Evolutionary conservation across 2,797 vertebrate genomes (phyloP), one percentile per base, ranked within the genome.

Genomic region (Dallia pectoralis): DNA sequence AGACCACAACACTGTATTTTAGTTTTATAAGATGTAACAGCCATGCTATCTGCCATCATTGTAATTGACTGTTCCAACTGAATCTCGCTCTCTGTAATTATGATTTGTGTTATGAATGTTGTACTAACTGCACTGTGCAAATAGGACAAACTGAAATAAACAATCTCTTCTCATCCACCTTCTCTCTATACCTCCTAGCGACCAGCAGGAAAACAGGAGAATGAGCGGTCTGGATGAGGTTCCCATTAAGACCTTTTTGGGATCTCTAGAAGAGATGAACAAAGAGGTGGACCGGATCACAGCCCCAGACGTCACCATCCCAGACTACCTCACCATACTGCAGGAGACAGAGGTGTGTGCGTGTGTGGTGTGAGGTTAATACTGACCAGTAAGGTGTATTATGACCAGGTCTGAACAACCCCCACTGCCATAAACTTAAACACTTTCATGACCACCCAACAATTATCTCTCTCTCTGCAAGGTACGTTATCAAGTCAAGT

Each of bases 141-240:
- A 44, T 44, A 14, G 4, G 4, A 44, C 6, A 44, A 44, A 44
- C 9, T 40, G 11, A 40, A 40, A 40, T 40, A 40, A 40, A 4
- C 16, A 18, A 8, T n/a, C 19, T 53, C 8, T 56, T 8, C n/a
- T 56, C 19, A 19, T 53, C 51, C 14, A 15, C 16, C 53, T 56
- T n/a, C 16, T 3, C 53, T 36, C 0, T 36, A 67, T 19, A 14
- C 61, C 18, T 16, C 27, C 61, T 67, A 75, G 69, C 64, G 32
- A 70, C 2, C 4, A 72, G 59, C 9, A 74, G 22, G 4, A 93
- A 25, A 70, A 3, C 4, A 73, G 59, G 8, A 74, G n/a, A 4
- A 93, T 92, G 91, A 92, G 72, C 78, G 91, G 82, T 75, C 92
- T 98, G 75, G 95, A 97, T 14, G 94, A 90, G 5, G 77, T 98